Percentiles rank a stretch among this genome's conserved stretches.
Evolutionary conservation across 2,113 vertebrate species (phyloP).

Genomic region (Hyaena hyaena): DNA sequence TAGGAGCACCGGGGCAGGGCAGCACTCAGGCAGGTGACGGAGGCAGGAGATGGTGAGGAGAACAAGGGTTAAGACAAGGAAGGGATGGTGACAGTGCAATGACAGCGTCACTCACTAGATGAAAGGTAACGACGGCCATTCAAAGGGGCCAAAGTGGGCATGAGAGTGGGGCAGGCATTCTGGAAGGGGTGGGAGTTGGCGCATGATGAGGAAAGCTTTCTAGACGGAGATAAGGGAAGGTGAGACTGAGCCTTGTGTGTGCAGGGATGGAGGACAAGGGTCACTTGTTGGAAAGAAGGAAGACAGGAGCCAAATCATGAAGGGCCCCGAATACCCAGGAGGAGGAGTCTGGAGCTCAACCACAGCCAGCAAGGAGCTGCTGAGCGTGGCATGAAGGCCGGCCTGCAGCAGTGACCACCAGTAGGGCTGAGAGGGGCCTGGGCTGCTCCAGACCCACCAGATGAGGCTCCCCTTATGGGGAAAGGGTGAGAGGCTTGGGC

Average conservation of each 20-base stretch:
- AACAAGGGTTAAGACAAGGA: neutral
- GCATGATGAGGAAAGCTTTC: neutral
- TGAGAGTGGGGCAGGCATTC: neutral
- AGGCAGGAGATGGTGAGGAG: neutral
- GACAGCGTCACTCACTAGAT: neutral
- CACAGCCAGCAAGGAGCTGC: neutral
- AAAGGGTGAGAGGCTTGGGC: neutral
- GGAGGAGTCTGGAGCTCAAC: neutral
- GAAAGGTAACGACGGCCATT: neutral
- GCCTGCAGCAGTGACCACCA: neutral
- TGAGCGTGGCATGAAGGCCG: neutral
- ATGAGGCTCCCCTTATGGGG: neutral
- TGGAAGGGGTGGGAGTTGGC: neutral
- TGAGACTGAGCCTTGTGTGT: neutral
- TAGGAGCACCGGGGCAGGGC: neutral
- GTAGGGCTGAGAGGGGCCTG: neutral
- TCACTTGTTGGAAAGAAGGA: neutral
- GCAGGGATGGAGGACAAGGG: neutral
- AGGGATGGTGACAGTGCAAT: neutral
- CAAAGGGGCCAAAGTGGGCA: neutral
- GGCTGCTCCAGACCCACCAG: neutral
- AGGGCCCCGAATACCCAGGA: neutral
- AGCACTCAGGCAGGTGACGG: neutral
- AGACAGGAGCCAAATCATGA: neutral
- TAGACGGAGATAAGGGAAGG: neutral